Conservation (phyloP, 2,888 invertebrate species). For the Corbicula japonica region DNA sequence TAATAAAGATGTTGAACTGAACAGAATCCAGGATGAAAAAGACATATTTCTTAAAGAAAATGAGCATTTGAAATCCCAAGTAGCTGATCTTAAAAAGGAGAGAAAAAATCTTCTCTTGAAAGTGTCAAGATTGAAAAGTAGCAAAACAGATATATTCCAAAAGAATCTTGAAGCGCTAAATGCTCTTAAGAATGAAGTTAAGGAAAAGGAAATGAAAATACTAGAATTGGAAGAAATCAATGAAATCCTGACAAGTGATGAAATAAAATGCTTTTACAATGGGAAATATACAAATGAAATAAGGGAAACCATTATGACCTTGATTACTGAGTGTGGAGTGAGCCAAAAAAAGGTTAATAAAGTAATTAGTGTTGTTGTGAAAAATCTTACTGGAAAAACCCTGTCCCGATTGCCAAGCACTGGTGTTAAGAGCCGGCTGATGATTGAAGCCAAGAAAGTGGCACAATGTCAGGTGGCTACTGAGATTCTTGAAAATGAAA, state of each 20-base stretch:
- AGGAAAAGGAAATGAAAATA: slow-evolving; percentile 18
- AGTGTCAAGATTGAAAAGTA: slow-evolving; percentile 2
- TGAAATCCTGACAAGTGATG: background rate
- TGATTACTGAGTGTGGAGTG: slow-evolving; percentile 39
- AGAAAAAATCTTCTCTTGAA: slow-evolving; percentile 1
- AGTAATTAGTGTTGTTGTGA: slow-evolving; percentile 27
- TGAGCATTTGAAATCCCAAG: background rate
- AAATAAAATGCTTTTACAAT: slow-evolving; percentile 34
- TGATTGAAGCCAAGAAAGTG: slow-evolving; percentile 26
- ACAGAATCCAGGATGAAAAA: background rate
- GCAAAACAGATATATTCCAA: slow-evolving; percentile 5
- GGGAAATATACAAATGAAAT: slow-evolving; percentile 39
- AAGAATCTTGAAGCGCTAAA: slow-evolving; percentile 5
- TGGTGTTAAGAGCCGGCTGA: slow-evolving; percentile 17
- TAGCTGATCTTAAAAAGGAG: background rate
- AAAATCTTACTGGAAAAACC: slow-evolving; percentile 31
- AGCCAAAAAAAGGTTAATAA: slow-evolving; percentile 27
- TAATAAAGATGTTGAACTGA: background rate
- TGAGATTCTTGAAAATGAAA: background rate
- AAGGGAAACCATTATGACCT: slow-evolving; percentile 41
- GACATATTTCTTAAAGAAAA: background rate
- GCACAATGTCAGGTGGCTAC: slow-evolving; percentile 34
- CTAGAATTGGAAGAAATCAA: slow-evolving; percentile 31
- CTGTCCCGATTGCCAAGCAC: slow-evolving; percentile 33
- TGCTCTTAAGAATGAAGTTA: slow-evolving; percentile 14